phyloP scores from a whole-genome alignment of 2,888 invertebrate genomes.

The Chrysolina oricalcia region DNA sequence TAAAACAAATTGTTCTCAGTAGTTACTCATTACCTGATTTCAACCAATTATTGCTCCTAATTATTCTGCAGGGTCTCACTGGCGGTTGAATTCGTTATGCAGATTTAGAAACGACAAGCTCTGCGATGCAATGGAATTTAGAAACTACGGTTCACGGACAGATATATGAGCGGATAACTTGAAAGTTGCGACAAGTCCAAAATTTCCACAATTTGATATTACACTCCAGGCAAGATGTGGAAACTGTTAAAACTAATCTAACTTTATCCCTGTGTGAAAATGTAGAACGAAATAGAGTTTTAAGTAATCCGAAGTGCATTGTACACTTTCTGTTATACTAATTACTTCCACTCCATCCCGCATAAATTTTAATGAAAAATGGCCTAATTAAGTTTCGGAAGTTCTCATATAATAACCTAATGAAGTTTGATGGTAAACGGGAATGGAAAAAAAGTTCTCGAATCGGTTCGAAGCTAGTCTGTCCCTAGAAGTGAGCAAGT shows the following conservation, averaged over 20 bases:
- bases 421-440: constrained; percentile 33
- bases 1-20: too few species aligned
- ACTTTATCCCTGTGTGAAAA: constrained; percentile 37
- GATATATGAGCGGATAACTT: constrained; percentile 26
- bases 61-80: too few species aligned
- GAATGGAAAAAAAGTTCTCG: neutral
- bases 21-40: too few species aligned
- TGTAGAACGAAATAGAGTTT: constrained; percentile 34
- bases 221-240: constrained; percentile 31
- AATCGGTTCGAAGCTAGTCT: neutral
- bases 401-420: constrained; percentile 25
- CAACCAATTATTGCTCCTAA: too few species aligned
- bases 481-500: neutral
- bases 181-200: constrained; percentile 29
- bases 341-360: constrained; percentile 36
- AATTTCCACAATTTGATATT: constrained; percentile 29
- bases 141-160: neutral
- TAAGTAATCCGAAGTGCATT: constrained; percentile 35
- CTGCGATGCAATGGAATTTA: neutral
- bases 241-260: constrained; percentile 42
- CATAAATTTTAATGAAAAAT: constrained; percentile 46
- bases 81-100: neutral
- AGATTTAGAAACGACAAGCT: neutral
- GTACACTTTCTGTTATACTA: constrained; percentile 36
- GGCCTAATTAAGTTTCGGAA: constrained; percentile 31